Percentiles rank a stretch among this genome's conserved stretches.
These are phyloP conservation scores for Choloepus hoffmanni DNA, from an alignment of 2,113 vertebrate species.

Conservation along the genomic window DNA sequence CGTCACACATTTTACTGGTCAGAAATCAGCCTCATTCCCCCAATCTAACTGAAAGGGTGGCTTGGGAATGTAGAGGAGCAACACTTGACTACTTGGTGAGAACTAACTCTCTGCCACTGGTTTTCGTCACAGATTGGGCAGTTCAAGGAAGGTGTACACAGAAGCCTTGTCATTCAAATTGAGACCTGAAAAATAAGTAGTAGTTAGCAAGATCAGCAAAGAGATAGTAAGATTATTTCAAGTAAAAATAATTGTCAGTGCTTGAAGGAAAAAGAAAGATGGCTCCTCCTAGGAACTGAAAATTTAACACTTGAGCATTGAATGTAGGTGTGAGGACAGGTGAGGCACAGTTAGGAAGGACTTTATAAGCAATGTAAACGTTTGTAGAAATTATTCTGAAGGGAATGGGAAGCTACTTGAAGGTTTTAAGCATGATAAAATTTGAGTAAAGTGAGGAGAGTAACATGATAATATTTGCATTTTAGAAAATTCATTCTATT, in stretches of 20 bases:
- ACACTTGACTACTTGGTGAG: not conserved
- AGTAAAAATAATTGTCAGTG: not conserved
- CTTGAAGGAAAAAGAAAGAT: not conserved
- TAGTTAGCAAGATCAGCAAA: not conserved
- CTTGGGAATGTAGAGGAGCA: not conserved
- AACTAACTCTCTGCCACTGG: not conserved
- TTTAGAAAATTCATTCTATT: constrained; percentile 27
- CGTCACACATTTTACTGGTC: not conserved
- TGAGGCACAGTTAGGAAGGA: not conserved
- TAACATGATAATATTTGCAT: not conserved
- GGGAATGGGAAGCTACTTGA: not conserved
- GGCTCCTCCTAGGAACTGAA: not conserved
- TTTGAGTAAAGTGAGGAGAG: not conserved
- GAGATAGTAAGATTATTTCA: constrained; percentile 44
- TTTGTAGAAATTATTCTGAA: constrained; percentile 7
- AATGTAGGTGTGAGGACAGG: not conserved
- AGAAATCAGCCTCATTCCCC: constrained; percentile 7
- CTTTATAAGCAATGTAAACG: not conserved
- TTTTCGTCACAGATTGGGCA: not conserved
- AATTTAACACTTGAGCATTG: not conserved
- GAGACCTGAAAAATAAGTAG: constrained; percentile 25
- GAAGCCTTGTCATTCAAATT: constrained; percentile 4
- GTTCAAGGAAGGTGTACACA: not conserved
- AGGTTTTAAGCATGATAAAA: not conserved
- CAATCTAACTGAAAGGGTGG: not conserved